Evolutionary conservation across 1,140 invertebrate species (phyloP).

Genomic region (Caenorhabditis briggsae): DNA sequence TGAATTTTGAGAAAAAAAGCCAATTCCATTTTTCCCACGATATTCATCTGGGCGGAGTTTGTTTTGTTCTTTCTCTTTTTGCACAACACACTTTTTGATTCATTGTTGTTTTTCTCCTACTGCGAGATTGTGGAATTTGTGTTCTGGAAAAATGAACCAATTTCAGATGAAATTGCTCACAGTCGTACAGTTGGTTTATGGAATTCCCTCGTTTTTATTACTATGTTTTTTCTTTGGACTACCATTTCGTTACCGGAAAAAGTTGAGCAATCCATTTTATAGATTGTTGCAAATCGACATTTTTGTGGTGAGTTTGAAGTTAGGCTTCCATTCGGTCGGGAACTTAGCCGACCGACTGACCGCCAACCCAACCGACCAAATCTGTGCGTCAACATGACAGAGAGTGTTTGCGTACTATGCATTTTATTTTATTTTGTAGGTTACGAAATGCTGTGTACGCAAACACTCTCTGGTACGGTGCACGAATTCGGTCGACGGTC

Average conservation of each 20-base stretch:
- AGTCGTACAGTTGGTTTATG: slow-evolving; percentile 9
- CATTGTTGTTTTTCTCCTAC: background rate
- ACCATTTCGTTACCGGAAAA: background rate
- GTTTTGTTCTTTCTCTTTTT: background rate
- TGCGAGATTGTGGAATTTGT: background rate
- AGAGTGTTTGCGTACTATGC: no score
- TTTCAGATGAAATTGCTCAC: slow-evolving; percentile 33
- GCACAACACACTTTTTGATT: background rate
- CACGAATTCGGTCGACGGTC: no score
- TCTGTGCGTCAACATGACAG: no score
- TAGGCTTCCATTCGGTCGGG: no score
- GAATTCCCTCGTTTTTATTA: slow-evolving; percentile 1
- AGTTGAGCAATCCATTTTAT: slow-evolving; percentile 26
- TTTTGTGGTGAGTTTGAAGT: slow-evolving; percentile 8
- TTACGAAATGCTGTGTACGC: no score
- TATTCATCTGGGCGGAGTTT: background rate
- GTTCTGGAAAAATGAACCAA: background rate
- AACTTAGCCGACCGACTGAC: no score
- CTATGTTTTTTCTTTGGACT: background rate
- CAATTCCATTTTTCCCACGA: background rate
- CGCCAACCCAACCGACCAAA: no score
- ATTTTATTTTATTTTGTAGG: no score
- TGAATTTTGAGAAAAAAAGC: background rate
- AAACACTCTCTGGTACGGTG: no score
- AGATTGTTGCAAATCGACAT: slow-evolving; percentile 17